Base-by-base conservation (phyloP, 2,113 vertebrate species). In the Pterocles burchelli region DNA sequence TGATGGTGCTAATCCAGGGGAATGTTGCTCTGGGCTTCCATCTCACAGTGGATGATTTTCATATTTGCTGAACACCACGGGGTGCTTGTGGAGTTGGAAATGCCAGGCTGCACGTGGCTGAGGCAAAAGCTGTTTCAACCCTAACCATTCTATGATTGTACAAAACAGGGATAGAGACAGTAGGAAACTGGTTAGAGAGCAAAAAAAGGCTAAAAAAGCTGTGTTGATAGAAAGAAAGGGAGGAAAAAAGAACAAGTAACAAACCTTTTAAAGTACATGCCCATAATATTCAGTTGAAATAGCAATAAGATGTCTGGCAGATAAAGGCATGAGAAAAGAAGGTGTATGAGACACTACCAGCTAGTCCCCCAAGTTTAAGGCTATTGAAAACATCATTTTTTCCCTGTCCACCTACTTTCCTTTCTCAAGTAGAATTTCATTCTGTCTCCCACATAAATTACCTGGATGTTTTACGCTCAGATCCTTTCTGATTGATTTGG, bases 41-140 rank as follows among this genome's bases (percentile, higher is more conserved):
- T 86, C 91, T 95, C 87, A 74, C 91, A 93, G 78, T 88, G 85
- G 52, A 92, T 89, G 84, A 72, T 93, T 94, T 96, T 95, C 75
- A 52, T 95, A 85, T 93, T 96, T 95, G 68, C 75, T 38, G 77
- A 96, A 81, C 89, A 94, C 90, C 84, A 76, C 7, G 0, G 92
- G 90, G 43, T 95, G 90, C 83, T 73, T 70, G 75, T 73, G 17
- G 70, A 94, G 57, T 71, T 8, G 4, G 88, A 95, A 96, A 92
- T 92, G 89, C 59, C 80, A 85, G 89, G 51, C 71, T 89, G 66
- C 45, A 12, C 48, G 34, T 1, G 11, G 55, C 33, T 49, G 61
- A 82, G 45, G 45, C 46, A 65, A 91, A 96, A 92, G 66, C 46
- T 63, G 54, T 70, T 89, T 77, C 55, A 85, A 41, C 41, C 41